phyloP scores from a whole-genome alignment of 2,113 vertebrate genomes.

The Gymnorhina tibicen region DNA sequence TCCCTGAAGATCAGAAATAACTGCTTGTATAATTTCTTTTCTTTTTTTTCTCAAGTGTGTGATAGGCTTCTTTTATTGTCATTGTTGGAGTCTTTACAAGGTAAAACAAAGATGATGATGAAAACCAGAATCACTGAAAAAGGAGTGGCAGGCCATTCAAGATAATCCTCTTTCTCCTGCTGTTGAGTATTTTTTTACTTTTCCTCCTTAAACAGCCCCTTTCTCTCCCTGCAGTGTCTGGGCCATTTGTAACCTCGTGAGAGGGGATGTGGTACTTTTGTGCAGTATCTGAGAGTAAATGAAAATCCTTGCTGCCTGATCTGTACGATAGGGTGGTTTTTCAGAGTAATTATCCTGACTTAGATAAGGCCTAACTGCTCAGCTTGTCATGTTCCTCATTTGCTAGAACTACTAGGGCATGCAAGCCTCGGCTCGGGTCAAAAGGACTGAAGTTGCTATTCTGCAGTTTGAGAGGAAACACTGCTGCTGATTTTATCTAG shows the following conservation, averaged over 20 bases:
- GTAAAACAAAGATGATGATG: not conserved
- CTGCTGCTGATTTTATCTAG: not conserved
- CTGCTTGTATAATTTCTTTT: rapidly evolving
- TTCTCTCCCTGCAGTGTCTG: not conserved
- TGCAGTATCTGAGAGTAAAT: not conserved
- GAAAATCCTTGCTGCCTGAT: not conserved
- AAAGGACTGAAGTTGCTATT: not conserved
- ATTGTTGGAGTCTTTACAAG: not conserved
- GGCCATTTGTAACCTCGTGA: rapidly evolving
- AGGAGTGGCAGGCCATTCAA: not conserved
- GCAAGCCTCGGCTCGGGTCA: not conserved
- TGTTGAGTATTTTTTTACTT: not conserved
- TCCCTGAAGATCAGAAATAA: not conserved
- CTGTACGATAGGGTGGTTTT: not conserved
- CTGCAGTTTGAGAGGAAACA: not conserved
- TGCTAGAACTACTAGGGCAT: not conserved
- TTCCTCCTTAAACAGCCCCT: not conserved
- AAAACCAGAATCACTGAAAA: not conserved
- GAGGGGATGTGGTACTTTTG: not conserved
- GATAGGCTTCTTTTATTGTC: not conserved
- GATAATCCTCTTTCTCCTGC: not conserved
- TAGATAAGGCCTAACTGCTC: not conserved
- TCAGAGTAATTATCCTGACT: not conserved
- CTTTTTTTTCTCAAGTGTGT: not conserved
- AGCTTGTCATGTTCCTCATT: not conserved